Evolutionary conservation across 2,888 invertebrate species (phyloP).

Genomic region (Leistus spinibarbis): DNA sequence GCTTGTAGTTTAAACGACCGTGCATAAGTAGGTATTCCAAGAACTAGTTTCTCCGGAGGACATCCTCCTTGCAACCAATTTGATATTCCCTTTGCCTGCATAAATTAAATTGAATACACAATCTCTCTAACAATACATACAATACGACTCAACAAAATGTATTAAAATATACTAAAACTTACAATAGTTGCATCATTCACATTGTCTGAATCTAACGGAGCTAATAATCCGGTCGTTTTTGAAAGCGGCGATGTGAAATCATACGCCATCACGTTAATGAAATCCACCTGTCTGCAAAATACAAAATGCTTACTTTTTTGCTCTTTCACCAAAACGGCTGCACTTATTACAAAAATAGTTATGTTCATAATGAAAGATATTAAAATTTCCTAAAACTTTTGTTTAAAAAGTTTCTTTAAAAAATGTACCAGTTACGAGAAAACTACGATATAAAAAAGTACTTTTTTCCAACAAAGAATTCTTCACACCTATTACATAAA

Average conservation of each 20-base stretch:
- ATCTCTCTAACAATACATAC: background rate
- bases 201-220: conserved; percentile 49
- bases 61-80: conserved; percentile 54
- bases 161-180: conserved; percentile 45
- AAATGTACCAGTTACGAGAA: no score
- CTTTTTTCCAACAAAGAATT: no score
- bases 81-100: conserved; percentile 52
- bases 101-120: conserved; percentile 3
- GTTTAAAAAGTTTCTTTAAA: no score
- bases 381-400: no score
- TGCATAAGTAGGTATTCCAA: conserved; percentile 57
- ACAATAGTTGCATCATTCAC: conserved; percentile 44
- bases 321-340: no score
- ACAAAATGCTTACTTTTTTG: background rate
- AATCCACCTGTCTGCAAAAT: conserved; percentile 54
- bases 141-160: background rate
- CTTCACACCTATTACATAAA: no score
- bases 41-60: conserved; percentile 53
- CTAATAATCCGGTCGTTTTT: conserved; percentile 54
- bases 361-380: no score
- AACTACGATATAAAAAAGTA: no score
- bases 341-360: no score
- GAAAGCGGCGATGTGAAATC: conserved; percentile 55
- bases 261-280: conserved; percentile 61
- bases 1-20: conserved; percentile 53